Base-by-base conservation (phyloP, 37 sponge, comb jelly and placozoan species). In the Eunapius fragilis region DNA sequence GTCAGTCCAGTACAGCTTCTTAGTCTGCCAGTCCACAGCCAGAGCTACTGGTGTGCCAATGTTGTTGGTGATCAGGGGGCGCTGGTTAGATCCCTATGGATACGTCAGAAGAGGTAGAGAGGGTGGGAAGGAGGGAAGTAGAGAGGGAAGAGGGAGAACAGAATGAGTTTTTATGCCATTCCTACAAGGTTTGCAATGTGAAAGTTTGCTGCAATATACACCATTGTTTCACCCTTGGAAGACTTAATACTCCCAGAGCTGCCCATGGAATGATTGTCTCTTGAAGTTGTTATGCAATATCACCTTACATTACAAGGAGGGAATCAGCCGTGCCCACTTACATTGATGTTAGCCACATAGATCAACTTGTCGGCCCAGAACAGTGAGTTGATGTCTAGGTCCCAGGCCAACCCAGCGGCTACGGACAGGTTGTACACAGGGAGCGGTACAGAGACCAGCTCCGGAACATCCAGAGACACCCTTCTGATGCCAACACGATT, bases 1-100 rank as follows among this genome's bases (percentile, higher is more conserved):
- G 67, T 96, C 94, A 2, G 89, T 74, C 92, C 92, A 96, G 81
- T 94, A 96, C 31, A 96, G 84, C 68, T 88, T 88, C 36, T 45
- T 68, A 19, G 75, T 78, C 5, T 89, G 25, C 93, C 93, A 95
- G 86, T 95, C 95, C 71, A 91, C 24, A 69, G 93, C 90, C 14
- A 95, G 17, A 14, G 90, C 95, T 6, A 36, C 84, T 38, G 92
- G 95, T 0, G 68, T 31, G 26, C 2, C 25, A 25, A 95, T 49
- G 70, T 81, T 84, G 41, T 33, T 72, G 74, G 34, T 68, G 35
- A 89, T 31, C 35, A 89, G 26, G 0, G 48, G 32, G 0, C 38
- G 71, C 77, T 83, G 78, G 69, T 86, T 72, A 3, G 48, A 67
- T 0, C 94, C 94, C 94, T 94, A 77, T n/a, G 77, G 33, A 0